Percentiles rank a stretch among this genome's conserved stretches.
Conservation (phyloP, 2,888 invertebrate genomes). For the Crematogaster levior region DNA sequence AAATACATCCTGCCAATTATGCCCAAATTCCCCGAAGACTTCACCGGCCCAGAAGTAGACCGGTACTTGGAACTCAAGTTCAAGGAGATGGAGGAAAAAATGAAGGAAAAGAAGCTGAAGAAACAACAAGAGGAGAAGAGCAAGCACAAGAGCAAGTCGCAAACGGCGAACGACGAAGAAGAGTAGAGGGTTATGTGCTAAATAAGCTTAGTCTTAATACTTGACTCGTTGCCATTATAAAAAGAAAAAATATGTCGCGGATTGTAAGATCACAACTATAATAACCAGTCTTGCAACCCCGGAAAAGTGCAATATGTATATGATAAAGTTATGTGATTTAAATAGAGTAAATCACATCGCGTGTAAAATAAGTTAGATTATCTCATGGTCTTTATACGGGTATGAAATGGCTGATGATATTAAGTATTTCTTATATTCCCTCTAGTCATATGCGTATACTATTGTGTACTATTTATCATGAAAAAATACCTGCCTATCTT, state of each 20-base stretch:
- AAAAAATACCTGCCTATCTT: slow-evolving; percentile 53
- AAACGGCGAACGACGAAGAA: slow-evolving; percentile 57
- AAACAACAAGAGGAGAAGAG: slow-evolving; percentile 80
- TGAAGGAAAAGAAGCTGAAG: slow-evolving; percentile 88
- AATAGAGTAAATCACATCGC: slow-evolving; percentile 17
- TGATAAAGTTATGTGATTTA: slow-evolving; percentile 57
- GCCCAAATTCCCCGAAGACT: slow-evolving; percentile 96
- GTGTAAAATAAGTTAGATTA: slow-evolving; percentile 37
- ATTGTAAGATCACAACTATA: neutral
- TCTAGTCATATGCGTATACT: slow-evolving; percentile 79
- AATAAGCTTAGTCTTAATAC: slow-evolving; percentile 32
- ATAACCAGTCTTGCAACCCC: slow-evolving; percentile 27
- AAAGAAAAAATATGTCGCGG: slow-evolving; percentile 54
- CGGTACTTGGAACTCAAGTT: slow-evolving; percentile 94
- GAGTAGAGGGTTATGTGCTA: slow-evolving; percentile 23
- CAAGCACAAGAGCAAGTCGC: slow-evolving; percentile 71
- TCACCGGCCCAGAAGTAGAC: slow-evolving; percentile 94
- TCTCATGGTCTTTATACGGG: slow-evolving; percentile 45
- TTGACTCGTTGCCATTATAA: slow-evolving; percentile 76
- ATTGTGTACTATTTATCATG: slow-evolving; percentile 77
- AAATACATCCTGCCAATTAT: slow-evolving; percentile 94
- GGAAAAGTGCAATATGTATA: slow-evolving; percentile 68
- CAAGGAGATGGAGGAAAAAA: slow-evolving; percentile 94
- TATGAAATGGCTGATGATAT: slow-evolving; percentile 63
- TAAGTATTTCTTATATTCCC: slow-evolving; percentile 69